Evolutionary conservation across 2,797 vertebrate species (phyloP).

Genomic region (Parotocinclus haroldoi): DNA sequence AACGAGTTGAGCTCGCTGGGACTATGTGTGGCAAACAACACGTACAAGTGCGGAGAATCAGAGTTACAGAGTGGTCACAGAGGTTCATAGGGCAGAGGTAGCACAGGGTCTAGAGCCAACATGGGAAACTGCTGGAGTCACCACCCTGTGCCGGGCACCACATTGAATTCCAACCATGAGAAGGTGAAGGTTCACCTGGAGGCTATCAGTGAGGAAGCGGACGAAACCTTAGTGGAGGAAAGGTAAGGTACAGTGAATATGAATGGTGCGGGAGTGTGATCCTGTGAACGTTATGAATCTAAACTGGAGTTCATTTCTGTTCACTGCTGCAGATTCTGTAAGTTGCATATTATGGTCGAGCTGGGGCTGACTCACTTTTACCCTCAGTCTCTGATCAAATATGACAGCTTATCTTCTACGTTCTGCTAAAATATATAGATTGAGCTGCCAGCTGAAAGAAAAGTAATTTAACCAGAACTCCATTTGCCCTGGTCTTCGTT

Average conservation of each 20-base stretch:
- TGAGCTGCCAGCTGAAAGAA: constrained; percentile 28
- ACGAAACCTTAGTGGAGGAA: constrained; percentile 52
- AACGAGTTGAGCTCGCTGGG: constrained; percentile 47
- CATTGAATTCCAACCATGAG: constrained; percentile 44
- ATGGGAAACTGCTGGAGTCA: constrained; percentile 67
- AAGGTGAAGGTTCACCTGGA: constrained; percentile 40
- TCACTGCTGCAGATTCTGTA: neutral
- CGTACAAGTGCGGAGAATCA: constrained; percentile 49
- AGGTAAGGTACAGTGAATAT: constrained; percentile 68
- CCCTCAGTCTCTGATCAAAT: constrained; percentile 56
- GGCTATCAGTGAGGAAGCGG: constrained; percentile 51
- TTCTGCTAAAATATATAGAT: constrained; percentile 58
- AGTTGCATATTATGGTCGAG: neutral
- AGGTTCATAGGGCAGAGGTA: constrained; percentile 43
- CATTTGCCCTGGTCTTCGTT: constrained; percentile 48
- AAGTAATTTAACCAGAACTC: constrained; percentile 48
- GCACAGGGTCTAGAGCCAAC: constrained; percentile 46
- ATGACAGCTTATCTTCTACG: constrained; percentile 62
- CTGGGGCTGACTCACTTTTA: constrained; percentile 26
- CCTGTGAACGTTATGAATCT: neutral
- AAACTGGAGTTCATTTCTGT: too few relatives aligned
- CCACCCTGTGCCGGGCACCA: constrained; percentile 47
- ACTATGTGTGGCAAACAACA: constrained; percentile 53
- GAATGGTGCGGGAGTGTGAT: neutral
- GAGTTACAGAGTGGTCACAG: constrained; percentile 8